Evolutionary conservation across 2,797 vertebrate genomes (phyloP).

Genomic region (Chaetophractus vellerosus): DNA sequence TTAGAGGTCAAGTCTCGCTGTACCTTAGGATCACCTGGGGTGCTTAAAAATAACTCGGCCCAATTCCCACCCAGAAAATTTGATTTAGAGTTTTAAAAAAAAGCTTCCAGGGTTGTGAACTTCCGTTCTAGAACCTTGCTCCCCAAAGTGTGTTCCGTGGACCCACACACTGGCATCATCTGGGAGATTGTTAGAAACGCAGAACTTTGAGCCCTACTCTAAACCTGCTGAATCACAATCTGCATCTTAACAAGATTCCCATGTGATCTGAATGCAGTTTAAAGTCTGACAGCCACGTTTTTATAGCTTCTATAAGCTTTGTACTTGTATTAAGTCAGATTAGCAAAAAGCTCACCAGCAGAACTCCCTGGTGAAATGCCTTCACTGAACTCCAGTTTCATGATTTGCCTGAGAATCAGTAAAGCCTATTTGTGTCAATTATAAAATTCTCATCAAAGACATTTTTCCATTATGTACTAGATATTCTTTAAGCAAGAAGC

Average conservation of each 20-base stretch:
- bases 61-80: not conserved
- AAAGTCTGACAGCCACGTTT: not conserved
- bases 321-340: not conserved
- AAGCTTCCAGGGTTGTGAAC: not conserved
- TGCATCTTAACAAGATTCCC: not conserved
- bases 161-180: not conserved
- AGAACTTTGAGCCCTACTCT: not conserved
- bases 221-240: not conserved
- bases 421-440: not conserved
- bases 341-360: not conserved
- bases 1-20: not conserved
- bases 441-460: not conserved
- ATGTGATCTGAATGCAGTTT: not conserved
- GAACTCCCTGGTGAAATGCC: not conserved
- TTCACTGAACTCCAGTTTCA: not conserved
- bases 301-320: not conserved
- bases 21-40: not conserved
- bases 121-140: not conserved
- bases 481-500: not conserved
- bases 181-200: not conserved
- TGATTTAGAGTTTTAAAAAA: constrained; percentile 45
- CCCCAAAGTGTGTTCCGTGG: not conserved
- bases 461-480: not conserved
- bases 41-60: constrained; percentile 16
- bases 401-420: not conserved